Conservation (phyloP, 2,113 vertebrate species). For the Chaetodon auriga region DNA sequence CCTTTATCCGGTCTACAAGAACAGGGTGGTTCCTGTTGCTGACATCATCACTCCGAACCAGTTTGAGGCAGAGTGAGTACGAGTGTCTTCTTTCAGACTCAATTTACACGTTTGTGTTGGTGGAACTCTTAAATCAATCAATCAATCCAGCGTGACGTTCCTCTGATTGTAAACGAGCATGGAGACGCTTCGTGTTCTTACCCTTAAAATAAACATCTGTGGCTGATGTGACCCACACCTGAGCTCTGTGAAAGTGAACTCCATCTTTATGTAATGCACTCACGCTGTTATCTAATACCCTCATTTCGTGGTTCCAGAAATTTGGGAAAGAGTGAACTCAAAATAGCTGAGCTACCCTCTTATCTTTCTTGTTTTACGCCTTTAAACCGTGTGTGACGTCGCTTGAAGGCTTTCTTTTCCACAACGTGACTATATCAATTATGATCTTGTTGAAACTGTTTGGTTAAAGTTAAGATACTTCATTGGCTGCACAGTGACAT, state of each 20-base stretch:
- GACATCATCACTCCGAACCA: conserved; percentile 99
- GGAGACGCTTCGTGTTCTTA: not conserved
- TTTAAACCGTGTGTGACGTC: not conserved
- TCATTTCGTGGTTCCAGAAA: not conserved
- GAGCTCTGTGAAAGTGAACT: not conserved
- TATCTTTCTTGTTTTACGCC: not conserved
- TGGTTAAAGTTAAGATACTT: not conserved
- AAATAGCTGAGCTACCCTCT: not conserved
- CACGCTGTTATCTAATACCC: conserved; percentile 48
- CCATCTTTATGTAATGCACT: conserved; percentile 54
- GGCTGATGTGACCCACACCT: not conserved
- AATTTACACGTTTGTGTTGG: not conserved
- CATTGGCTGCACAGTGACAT: not conserved
- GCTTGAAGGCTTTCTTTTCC: not conserved
- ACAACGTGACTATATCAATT: not conserved
- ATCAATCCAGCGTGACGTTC: not conserved
- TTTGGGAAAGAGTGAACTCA: not conserved
- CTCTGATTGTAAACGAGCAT: not conserved
- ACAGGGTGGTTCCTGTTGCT: conserved; percentile 94
- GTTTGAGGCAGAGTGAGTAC: conserved; percentile 98
- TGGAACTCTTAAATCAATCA: too few relatives aligned
- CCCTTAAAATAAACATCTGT: not conserved
- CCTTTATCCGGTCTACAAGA: conserved; percentile 94
- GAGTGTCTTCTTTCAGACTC: not conserved
- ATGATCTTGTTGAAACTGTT: not conserved